Percentiles rank a stretch among this genome's conserved stretches.
Evolutionary conservation across 2,113 vertebrate genomes (phyloP).

Genomic region (Cyrtonyx montezumae): DNA sequence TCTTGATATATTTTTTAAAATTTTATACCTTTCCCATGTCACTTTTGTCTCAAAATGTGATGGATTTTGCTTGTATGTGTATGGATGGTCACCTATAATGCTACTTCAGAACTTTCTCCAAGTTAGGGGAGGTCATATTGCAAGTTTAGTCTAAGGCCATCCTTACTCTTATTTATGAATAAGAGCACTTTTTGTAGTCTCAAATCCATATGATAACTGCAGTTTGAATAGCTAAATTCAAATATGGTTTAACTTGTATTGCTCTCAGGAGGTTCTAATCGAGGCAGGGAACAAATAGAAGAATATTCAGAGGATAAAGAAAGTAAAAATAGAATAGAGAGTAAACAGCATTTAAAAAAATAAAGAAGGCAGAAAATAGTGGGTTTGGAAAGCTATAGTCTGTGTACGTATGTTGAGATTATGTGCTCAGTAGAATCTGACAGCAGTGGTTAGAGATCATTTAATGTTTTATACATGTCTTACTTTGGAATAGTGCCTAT

Average conservation of each 20-base stretch:
- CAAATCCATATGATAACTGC: neutral
- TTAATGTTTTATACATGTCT: neutral
- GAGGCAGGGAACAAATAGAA: neutral
- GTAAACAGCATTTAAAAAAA: neutral
- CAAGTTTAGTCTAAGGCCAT: neutral
- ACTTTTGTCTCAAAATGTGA: neutral
- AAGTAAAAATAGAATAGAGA: neutral
- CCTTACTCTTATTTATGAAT: neutral
- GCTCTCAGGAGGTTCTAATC: neutral
- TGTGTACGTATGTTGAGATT: neutral
- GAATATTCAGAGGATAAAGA: neutral
- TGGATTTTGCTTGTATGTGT: neutral
- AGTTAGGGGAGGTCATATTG: neutral
- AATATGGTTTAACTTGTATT: neutral
- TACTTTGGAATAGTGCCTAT: neutral
- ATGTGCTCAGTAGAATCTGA: rapidly evolving
- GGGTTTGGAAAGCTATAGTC: neutral
- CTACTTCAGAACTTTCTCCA: neutral
- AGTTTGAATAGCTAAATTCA: neutral
- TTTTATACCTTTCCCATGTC: neutral
- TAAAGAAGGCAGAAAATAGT: neutral
- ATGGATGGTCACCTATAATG: neutral
- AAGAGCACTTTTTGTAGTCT: neutral
- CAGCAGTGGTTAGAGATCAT: neutral
- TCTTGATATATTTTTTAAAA: neutral